phyloP scores from a whole-genome alignment of 2,888 invertebrate species.

The Cynaeus angustus region DNA sequence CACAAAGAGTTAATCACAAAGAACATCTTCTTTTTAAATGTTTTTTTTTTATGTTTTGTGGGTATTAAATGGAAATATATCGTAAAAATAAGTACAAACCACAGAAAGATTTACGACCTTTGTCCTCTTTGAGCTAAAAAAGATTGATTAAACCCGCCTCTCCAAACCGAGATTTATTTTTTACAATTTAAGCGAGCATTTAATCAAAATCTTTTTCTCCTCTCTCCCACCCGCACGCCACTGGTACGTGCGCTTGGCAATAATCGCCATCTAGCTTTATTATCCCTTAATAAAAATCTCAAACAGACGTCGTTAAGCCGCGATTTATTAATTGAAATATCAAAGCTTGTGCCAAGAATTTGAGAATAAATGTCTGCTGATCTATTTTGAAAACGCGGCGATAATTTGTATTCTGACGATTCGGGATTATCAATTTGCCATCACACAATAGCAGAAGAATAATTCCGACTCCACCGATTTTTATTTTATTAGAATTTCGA shows the following conservation, averaged over 20 bases:
- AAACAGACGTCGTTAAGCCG: constrained; percentile 41
- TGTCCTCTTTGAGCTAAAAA: neutral
- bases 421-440: constrained; percentile 23
- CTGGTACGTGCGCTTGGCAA: constrained; percentile 2
- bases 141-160: constrained; percentile 2
- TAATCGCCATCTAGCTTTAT: constrained; percentile 30
- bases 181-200: constrained; percentile 1
- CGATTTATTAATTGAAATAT: constrained; percentile 42
- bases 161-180: constrained; percentile 4
- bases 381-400: constrained; percentile 15
- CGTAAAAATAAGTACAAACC: neutral
- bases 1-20: too few species aligned
- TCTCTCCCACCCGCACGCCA: constrained; percentile 1
- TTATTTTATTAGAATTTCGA: constrained; percentile 29
- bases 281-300: constrained; percentile 43
- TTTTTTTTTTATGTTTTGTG: neutral
- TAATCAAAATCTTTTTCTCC: neutral
- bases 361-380: constrained; percentile 8
- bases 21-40: too few species aligned
- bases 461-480: constrained; percentile 40
- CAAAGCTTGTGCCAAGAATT: constrained; percentile 16
- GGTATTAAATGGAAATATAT: neutral
- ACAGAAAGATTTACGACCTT: neutral
- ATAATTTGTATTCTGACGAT: constrained; percentile 29
- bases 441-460: constrained; percentile 34